Evolutionary conservation across 2,113 vertebrate species (phyloP), one percentile per base, ranked within the genome.

Genomic region (Regulus satrapa): DNA sequence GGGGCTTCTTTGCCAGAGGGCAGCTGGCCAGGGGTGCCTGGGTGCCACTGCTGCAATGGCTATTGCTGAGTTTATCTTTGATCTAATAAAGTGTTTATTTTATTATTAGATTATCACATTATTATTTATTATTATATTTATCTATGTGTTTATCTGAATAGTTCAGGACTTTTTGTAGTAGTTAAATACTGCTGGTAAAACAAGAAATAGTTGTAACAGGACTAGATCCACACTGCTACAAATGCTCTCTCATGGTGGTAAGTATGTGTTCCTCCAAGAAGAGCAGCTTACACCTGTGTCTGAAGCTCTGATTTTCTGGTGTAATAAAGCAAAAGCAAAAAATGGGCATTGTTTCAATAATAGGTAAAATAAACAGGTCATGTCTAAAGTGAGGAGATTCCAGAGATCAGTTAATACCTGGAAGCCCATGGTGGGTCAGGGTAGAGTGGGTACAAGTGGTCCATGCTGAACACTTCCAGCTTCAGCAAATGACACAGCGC

Each of bases 401-500:
- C 20, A 45, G 67, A 66, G 34, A 12, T 23, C 2, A 7, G 15
- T 76, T 58, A 34, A 3, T 31, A 21, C 11, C 54, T 19, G 17
- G 13, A 41, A 56, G 31, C 8, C 10, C 1, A 0, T 36, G 41
- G 36, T 68, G 32, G 36, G 6, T 76, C 56, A 62, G 45, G 32
- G 68, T 29, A 51, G 31, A 15, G 13, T 5, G 52, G 31, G 24
- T 16, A 8, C 28, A n/a, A 34, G 18, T 17, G 20, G 25, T 12
- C 15, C 0, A 0, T 28, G 62, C 43, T 79, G n/a, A 88, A 36
- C 34, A 4, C 8, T 67, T 45, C 24, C 41, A 36, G 26, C 25
- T 46, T 51, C 26, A 32, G 41, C 1, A 3, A 14, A 13, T 21
- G 41, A 19, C 15, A 36, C 0, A 2, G 14, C 18, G 32, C 52